These are phyloP conservation scores for Oligia strigilis DNA, from an alignment of 2,888 invertebrate species.

Conservation along the genomic window DNA sequence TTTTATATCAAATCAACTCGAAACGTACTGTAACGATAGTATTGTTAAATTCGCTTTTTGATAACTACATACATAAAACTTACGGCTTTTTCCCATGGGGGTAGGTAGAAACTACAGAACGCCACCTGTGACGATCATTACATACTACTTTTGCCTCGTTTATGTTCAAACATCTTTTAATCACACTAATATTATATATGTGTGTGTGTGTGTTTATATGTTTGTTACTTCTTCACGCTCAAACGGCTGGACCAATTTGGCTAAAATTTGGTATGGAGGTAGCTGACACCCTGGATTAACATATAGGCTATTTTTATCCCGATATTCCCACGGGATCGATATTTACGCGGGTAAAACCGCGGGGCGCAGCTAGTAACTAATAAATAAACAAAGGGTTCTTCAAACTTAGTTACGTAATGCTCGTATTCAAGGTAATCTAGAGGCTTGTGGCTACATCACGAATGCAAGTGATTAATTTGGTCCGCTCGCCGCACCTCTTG, in stretches of 20 bases:
- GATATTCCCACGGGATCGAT: too few relatives aligned
- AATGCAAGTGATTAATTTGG: constrained; percentile 28
- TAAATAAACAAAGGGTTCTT: constrained; percentile 9
- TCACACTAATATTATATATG: too few relatives aligned
- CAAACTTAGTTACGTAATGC: background rate
- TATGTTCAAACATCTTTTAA: background rate
- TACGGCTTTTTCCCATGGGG: background rate
- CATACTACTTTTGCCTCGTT: background rate
- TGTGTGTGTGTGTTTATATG: too few relatives aligned
- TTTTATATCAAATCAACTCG: background rate
- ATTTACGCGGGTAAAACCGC: too few relatives aligned
- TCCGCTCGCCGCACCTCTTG: constrained; percentile 24
- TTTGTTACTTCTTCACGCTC: too few relatives aligned
- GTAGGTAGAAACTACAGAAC: background rate
- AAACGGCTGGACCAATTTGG: too few relatives aligned
- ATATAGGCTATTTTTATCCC: too few relatives aligned
- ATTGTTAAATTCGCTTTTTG: background rate
- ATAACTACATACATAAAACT: background rate
- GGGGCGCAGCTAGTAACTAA: background rate
- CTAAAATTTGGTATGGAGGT: too few relatives aligned
- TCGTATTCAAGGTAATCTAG: constrained; percentile 34
- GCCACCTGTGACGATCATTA: background rate
- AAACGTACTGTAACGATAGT: background rate
- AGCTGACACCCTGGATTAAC: too few relatives aligned
- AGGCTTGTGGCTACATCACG: constrained; percentile 14